Evolutionary conservation across 2,888 invertebrate species (phyloP), one percentile per base, ranked within the genome.

Genomic region (Pyrrhosoma nymphula): DNA sequence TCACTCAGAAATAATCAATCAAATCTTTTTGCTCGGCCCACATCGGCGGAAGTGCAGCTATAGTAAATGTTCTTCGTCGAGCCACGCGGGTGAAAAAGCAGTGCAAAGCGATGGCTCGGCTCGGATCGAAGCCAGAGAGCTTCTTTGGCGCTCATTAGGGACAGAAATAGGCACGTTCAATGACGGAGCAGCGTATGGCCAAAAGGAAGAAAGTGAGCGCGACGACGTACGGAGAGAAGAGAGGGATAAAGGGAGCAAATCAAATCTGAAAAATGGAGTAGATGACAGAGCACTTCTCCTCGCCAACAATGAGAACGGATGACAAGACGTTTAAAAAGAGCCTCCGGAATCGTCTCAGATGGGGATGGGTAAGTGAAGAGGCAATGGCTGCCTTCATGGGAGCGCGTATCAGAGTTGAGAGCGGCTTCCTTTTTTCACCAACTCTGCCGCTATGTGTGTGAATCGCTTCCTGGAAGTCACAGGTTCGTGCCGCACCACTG

Each of bases 401-500:
- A 89, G 82, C 82, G 82, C n/a, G 47, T 23, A 88, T 35, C 39
- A 39, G 16, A 26, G 47, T 47, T 8, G 47, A 47, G 47, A 60
- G 35, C 90, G 90, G 90, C 60, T 69, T 63, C 39, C 26, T 60
- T 63, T 47, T 60, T 91, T 35, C 63, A 56, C 23, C 91, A 35
- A 30, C 82, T 3, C 82, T 14, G 69, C 26, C 10, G 69, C 20
- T 20, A 12, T 60, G 60, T 90, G 90, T 55, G 56, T 55, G 56
- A 93, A 93, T n/a, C 69, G 47, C 93, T 93, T 93, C 93, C 93
- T 75, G 93, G 93, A 93, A 93, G 93, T 35, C 90, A 60, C 90
- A 30, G 63, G 91, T 93, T 93, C 69, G 93, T 93, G 93, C 93
- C 75, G 93, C 93, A 55, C 75, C 75, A 56, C 60, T 93, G 93